Conservation (phyloP, 2,113 vertebrate species). For the Corythoichthys intestinalis region DNA sequence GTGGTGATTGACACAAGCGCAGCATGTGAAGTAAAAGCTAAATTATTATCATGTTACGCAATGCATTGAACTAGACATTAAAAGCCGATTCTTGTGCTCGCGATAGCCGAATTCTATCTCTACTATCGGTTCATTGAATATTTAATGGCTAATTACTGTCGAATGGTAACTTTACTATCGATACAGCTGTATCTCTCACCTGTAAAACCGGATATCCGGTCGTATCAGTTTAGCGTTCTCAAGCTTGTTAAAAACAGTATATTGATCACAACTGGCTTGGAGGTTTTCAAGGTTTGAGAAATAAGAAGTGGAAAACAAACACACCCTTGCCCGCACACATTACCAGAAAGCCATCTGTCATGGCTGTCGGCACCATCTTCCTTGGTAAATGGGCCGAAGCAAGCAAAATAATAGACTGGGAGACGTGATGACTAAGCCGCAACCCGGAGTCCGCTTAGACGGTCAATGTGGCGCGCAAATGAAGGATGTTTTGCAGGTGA, state of each 20-base stretch:
- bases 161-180: too few species aligned
- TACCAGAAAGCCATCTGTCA: slow-evolving; percentile 60
- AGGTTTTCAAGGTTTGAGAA: slow-evolving; percentile 19
- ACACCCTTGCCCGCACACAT: slow-evolving; percentile 16
- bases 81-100: too few species aligned
- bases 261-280: slow-evolving; percentile 48
- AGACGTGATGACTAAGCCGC: slow-evolving; percentile 13
- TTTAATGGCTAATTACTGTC: too few species aligned
- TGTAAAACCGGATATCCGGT: too few species aligned
- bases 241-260: slow-evolving; percentile 12
- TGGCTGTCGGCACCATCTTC: slow-evolving; percentile 58
- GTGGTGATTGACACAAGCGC: too few species aligned
- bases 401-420: slow-evolving; percentile 54
- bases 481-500: slow-evolving; percentile 10
- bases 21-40: too few species aligned
- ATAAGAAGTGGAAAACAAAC: slow-evolving; percentile 45
- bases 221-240: too few species aligned
- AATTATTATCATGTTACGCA: too few species aligned
- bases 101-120: too few species aligned
- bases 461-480: slow-evolving; percentile 16
- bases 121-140: too few species aligned
- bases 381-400: slow-evolving; percentile 57
- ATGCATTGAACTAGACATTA: too few species aligned
- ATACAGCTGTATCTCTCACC: too few species aligned
- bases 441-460: neutral